Percentiles rank a stretch among this genome's conserved stretches.
These are phyloP conservation scores for Platyrinchus mystaceus DNA, from an alignment of 2,797 vertebrate genomes.

Conservation along the genomic window DNA sequence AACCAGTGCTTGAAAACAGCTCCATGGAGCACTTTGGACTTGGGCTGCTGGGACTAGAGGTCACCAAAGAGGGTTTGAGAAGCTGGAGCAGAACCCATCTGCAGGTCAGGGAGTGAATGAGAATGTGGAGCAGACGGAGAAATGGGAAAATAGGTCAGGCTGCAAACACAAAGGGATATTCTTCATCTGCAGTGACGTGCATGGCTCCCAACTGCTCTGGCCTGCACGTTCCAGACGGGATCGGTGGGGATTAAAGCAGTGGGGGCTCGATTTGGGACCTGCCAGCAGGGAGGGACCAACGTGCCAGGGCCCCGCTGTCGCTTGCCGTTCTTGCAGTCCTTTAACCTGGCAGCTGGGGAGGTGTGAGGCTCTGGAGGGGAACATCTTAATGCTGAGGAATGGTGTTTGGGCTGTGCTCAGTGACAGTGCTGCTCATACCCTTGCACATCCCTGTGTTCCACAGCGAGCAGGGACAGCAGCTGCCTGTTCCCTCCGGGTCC, in stretches of 20 bases:
- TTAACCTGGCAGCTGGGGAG: background rate
- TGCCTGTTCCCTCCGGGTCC: background rate
- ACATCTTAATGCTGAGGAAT: background rate
- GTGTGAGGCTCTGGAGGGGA: background rate
- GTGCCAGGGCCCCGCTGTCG: background rate
- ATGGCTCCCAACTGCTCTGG: background rate
- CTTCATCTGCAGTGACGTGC: background rate
- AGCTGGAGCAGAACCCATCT: background rate
- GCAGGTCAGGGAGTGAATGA: background rate
- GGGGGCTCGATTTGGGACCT: background rate
- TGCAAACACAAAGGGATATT: conserved; percentile 31
- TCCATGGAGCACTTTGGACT: background rate
- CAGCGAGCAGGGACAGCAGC: background rate
- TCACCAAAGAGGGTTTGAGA: background rate
- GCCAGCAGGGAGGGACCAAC: rapidly evolving
- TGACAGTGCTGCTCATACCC: rapidly evolving
- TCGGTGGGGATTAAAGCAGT: conserved; percentile 6
- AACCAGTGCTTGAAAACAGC: background rate
- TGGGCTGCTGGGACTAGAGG: background rate
- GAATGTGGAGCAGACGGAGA: background rate
- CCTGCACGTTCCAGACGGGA: background rate
- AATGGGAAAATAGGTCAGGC: conserved; percentile 41
- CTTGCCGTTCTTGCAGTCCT: background rate
- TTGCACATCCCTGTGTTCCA: background rate
- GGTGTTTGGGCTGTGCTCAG: background rate